Conservation (phyloP, 2,113 vertebrate species). For the Orycteropus afer region DNA sequence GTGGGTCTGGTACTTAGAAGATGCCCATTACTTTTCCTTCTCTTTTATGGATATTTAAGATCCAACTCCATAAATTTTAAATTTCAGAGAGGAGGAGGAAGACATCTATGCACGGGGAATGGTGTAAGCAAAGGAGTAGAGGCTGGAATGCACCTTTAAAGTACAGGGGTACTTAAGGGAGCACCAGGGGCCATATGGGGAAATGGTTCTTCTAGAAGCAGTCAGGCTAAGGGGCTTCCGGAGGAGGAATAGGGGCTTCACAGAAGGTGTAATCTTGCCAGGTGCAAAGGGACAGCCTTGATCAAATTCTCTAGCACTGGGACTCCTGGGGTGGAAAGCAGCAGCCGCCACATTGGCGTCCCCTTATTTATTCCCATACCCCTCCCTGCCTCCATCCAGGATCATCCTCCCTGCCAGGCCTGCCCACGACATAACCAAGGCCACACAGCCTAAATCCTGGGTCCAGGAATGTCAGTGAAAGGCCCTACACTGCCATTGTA, state of each 20-base stretch:
- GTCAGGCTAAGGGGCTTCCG: background rate
- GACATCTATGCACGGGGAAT: background rate
- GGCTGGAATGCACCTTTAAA: background rate
- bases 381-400: background rate
- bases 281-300: background rate
- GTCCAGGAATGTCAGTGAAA: background rate
- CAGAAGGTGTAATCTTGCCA: background rate
- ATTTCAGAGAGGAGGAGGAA: background rate
- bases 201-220: background rate
- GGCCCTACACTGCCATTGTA: background rate
- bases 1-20: background rate
- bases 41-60: background rate
- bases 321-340: background rate
- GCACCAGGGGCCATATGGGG: background rate
- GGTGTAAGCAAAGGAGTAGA: background rate
- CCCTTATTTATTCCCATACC: background rate
- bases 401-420: background rate
- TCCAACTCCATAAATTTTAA: background rate
- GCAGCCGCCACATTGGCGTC: background rate
- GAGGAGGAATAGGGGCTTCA: background rate
- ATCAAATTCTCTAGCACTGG: background rate
- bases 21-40: background rate
- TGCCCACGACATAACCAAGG: background rate
- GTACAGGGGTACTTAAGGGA: background rate
- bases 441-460: background rate